Evolutionary conservation across 1,140 invertebrate species (phyloP).

Genomic region (Diuraphis noxia): DNA sequence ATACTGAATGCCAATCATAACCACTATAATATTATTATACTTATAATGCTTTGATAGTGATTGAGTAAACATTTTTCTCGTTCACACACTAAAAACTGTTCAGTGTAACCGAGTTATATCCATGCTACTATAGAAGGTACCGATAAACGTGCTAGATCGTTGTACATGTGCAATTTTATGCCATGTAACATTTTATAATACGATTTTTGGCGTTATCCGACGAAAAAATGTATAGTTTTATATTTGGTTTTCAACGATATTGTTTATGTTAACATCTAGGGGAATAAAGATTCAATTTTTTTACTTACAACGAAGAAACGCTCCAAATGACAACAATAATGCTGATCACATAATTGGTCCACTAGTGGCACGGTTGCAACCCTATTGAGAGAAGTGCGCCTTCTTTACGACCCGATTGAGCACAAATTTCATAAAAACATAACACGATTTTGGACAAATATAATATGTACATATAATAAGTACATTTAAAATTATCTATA

Average conservation of each 20-base stretch:
- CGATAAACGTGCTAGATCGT: background rate
- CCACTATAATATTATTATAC: background rate
- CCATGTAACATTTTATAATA: background rate
- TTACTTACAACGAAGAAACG: rapidly evolving
- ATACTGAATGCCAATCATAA: background rate
- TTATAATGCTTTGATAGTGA: background rate
- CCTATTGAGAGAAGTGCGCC: background rate
- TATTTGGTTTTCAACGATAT: background rate
- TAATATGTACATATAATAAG: background rate
- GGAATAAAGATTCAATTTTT: background rate
- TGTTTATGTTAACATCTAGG: background rate
- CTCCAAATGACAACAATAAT: background rate
- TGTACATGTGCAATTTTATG: background rate
- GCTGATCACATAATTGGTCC: background rate
- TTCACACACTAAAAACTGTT: background rate
- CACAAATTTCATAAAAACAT: background rate
- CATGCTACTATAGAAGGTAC: background rate
- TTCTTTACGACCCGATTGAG: background rate
- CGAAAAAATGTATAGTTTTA: background rate
- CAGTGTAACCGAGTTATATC: background rate
- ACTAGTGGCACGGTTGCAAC: too few relatives aligned
- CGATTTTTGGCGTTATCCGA: background rate
- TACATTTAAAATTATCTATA: background rate
- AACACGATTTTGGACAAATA: background rate
- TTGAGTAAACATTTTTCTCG: background rate